Evolutionary conservation across 2,888 invertebrate species (phyloP).

Genomic region (Belgica antarctica): DNA sequence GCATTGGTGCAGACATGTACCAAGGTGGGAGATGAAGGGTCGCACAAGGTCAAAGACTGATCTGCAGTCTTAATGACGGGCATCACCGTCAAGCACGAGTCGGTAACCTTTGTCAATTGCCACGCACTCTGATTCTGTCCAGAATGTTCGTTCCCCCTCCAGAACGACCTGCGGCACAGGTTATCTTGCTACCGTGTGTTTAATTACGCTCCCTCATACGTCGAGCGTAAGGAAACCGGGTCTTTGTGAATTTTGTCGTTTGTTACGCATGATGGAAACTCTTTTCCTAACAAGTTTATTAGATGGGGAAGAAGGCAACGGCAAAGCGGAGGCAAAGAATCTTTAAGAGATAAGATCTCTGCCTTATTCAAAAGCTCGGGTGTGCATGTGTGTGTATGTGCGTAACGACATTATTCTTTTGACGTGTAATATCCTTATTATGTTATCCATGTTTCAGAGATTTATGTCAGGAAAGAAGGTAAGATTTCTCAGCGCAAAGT

Average conservation of each 20-base stretch:
- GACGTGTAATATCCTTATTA: slow-evolving; percentile 43
- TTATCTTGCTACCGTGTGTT: neutral
- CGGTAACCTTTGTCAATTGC: too few species aligned
- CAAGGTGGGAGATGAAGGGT: too few species aligned
- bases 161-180: too few species aligned
- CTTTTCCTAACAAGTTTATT: slow-evolving; percentile 22
- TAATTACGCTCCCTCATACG: slow-evolving; percentile 11
- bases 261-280: slow-evolving; percentile 31
- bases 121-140: too few species aligned
- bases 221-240: neutral
- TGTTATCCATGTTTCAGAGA: slow-evolving; percentile 42
- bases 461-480: slow-evolving; percentile 31
- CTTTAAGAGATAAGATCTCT: neutral
- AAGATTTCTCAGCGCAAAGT: neutral
- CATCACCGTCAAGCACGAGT: too few species aligned
- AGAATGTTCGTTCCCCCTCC: too few species aligned
- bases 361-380: neutral
- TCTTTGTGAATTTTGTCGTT: slow-evolving; percentile 11
- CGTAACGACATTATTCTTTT: slow-evolving; percentile 17
- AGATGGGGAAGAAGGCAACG: neutral
- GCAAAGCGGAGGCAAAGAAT: neutral
- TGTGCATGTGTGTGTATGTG: neutral
- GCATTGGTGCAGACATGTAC: too few species aligned
- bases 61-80: too few species aligned
- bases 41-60: too few species aligned